Percentiles rank a stretch among this genome's conserved stretches.
Conservation (phyloP, 2,888 invertebrate genomes). For the Acanthoscelides obtectus region DNA sequence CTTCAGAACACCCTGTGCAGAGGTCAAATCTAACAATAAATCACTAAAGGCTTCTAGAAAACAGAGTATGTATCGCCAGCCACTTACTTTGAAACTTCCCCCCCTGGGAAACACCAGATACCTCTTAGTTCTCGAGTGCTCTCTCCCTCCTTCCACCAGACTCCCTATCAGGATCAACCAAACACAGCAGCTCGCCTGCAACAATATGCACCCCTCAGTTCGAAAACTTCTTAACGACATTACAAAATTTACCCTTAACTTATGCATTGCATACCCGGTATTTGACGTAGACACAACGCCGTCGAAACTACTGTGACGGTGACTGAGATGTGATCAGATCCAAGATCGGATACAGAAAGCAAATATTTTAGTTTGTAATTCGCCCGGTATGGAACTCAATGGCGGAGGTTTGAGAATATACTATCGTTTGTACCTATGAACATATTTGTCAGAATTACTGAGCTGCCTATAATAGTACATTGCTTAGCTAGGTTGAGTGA, state of each 20-base stretch:
- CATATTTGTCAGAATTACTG: too few relatives aligned
- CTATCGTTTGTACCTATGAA: too few relatives aligned
- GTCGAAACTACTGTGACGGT: not conserved
- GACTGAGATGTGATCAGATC: not conserved
- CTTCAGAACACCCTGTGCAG: too few relatives aligned
- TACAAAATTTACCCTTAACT: not conserved
- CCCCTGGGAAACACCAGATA: constrained; percentile 31
- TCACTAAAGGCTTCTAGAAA: not conserved
- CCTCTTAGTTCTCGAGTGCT: constrained; percentile 14
- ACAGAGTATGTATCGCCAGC: not conserved
- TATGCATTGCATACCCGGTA: not conserved
- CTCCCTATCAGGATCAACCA: not conserved
- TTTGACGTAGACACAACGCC: not conserved
- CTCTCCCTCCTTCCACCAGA: not conserved
- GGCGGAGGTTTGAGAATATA: too few relatives aligned
- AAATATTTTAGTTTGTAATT: not conserved
- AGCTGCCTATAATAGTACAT: too few relatives aligned
- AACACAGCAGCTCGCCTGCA: not conserved
- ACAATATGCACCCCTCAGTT: not conserved
- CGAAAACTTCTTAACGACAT: not conserved
- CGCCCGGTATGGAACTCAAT: not conserved
- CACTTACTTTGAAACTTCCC: constrained; percentile 35
- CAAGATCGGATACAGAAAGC: not conserved
- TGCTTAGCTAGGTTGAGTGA: too few relatives aligned
- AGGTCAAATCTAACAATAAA: not conserved